A percentile compares a stretch with the other conserved stretches of the same genome.
These are phyloP conservation scores for Tanytarsus gracilentus DNA, from an alignment of 2,888 invertebrate genomes.

Conservation along the genomic window DNA sequence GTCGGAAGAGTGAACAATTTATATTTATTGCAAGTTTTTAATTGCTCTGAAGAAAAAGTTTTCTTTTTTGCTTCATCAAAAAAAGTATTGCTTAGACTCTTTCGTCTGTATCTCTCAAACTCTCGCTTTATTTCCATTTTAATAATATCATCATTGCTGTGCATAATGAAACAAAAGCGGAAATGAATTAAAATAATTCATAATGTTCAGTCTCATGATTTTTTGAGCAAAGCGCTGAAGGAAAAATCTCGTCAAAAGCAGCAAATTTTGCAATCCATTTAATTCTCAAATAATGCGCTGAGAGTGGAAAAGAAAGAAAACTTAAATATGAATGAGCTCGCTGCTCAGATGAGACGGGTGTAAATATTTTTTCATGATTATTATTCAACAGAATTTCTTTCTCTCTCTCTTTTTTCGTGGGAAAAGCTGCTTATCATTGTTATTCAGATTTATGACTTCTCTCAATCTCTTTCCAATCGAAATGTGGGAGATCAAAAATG, in stretches of 20 bases:
- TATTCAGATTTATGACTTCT: conserved; percentile 27
- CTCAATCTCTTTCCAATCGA: conserved; percentile 1
- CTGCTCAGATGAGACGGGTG: conserved; percentile 15
- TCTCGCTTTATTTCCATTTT: no score
- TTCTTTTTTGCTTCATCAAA: no score
- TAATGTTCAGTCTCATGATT: no score
- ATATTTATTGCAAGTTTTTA: no score
- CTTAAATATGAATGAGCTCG: conserved; percentile 25
- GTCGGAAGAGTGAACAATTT: no score
- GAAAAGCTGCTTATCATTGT: conserved; percentile 25
- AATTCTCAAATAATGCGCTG: conserved; percentile 24
- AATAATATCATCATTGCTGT: conserved; percentile 3
- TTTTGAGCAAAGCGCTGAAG: no score
- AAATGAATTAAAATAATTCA: conserved; percentile 14
- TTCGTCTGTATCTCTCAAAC: no score
- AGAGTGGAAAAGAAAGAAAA: neutral
- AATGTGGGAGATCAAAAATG: no score
- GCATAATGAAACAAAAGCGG: conserved; percentile 13
- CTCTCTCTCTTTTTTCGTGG: conserved; percentile 11
- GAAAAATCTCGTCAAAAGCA: no score
- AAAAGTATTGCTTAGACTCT: no score
- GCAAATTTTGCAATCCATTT: conserved; percentile 25
- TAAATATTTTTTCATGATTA: conserved; percentile 24
- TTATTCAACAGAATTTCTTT: conserved; percentile 21
- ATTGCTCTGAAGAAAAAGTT: no score